A percentile compares a stretch with the other conserved stretches of the same genome.
Evolutionary conservation across 1,140 invertebrate genomes (phyloP).

Genomic region (Drosophila busckii): DNA sequence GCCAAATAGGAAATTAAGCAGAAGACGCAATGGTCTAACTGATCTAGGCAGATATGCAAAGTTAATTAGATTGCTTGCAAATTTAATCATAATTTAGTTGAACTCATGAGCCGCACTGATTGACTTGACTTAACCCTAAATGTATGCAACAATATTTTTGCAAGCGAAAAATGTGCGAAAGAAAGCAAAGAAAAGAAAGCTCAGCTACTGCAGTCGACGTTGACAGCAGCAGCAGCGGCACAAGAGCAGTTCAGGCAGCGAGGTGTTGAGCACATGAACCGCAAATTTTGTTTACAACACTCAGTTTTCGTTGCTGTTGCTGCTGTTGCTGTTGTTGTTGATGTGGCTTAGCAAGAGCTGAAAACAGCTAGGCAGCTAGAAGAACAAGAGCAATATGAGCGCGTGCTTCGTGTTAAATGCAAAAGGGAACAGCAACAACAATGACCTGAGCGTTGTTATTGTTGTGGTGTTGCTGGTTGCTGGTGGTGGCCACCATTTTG

Average conservation of each 20-base stretch:
- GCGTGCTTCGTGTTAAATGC: constrained; percentile 45
- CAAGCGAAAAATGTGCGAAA: constrained; percentile 4
- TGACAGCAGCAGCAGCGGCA: constrained; percentile 33
- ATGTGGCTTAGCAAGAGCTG: constrained; percentile 8
- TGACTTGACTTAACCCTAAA: constrained; percentile 65
- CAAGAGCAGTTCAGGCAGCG: no score
- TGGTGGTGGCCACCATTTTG: constrained; percentile 72
- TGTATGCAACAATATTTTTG: constrained; percentile 67
- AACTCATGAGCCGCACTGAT: constrained; percentile 53
- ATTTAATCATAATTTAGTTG: no score
- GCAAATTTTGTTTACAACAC: constrained; percentile 71
- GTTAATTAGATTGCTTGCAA: no score
- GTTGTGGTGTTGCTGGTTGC: constrained; percentile 36
- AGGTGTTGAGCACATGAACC: constrained; percentile 75
- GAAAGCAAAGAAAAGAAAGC: constrained; percentile 1
- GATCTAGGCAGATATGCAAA: no score
- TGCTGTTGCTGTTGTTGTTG: constrained; percentile 27
- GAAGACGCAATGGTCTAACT: constrained; percentile 13
- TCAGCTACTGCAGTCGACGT: constrained; percentile 16
- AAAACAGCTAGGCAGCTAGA: constrained; percentile 2
- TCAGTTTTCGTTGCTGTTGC: constrained; percentile 45
- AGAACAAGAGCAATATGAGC: constrained; percentile 13
- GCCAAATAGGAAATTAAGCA: constrained; percentile 42
- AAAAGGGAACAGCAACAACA: constrained; percentile 33
- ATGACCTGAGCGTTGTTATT: constrained; percentile 49